Percentiles rank a stretch among this genome's conserved stretches.
phyloP scores from a whole-genome alignment of 2,797 vertebrate species.

The Sandelia bainsii region DNA sequence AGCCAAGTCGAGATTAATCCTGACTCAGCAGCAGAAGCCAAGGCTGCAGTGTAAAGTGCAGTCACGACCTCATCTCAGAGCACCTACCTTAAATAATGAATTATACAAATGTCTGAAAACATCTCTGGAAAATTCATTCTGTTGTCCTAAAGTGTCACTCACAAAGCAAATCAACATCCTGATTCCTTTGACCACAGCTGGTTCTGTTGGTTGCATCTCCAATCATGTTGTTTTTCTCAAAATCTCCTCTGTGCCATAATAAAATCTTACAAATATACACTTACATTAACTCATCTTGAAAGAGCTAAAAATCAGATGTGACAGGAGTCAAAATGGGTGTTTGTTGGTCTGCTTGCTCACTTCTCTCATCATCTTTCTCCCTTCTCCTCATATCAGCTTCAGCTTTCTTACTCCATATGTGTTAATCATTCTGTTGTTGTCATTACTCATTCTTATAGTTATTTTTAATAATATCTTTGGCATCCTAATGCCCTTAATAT shows the following conservation, averaged over 20 bases:
- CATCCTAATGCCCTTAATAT: too few species aligned
- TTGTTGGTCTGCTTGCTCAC: slow-evolving; percentile 14
- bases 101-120: not conserved
- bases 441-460: not conserved
- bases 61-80: slow-evolving; percentile 33
- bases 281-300: slow-evolving; percentile 7
- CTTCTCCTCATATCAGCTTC: not conserved
- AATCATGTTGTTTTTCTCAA: slow-evolving; percentile 2
- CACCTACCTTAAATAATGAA: slow-evolving; percentile 67
- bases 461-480: too few species aligned
- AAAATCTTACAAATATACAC: not conserved
- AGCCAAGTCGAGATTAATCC: slow-evolving; percentile 23
- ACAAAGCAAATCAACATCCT: not conserved
- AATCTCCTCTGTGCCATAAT: not conserved
- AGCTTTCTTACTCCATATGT: not conserved
- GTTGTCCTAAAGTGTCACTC: slow-evolving; percentile 27
- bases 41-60: slow-evolving; percentile 6
- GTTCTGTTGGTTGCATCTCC: too few species aligned
- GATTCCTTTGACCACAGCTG: not conserved
- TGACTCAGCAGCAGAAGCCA: slow-evolving; percentile 50
- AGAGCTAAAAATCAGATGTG: slow-evolving; percentile 22
- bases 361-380: not conserved
- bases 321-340: slow-evolving; percentile 38
- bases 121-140: slow-evolving; percentile 39
- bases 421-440: not conserved